phyloP scores from a whole-genome alignment of 2,797 vertebrate species.

The Takifugu ocellatus region DNA sequence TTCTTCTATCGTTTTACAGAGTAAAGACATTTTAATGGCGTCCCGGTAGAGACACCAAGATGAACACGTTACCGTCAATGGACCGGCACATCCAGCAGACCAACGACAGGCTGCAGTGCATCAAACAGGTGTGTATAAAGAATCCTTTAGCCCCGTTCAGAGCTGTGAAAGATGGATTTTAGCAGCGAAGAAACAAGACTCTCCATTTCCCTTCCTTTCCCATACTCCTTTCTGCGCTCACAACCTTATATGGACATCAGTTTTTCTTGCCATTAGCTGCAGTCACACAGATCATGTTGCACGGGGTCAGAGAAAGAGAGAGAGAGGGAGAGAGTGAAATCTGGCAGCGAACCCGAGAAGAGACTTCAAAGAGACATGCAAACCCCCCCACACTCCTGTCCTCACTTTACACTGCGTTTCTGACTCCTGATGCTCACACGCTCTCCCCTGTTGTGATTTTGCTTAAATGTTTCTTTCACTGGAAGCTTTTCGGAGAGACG shows the following conservation, averaged over 20 bases:
- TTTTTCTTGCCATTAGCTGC: conserved; percentile 68
- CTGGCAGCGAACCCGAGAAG: conserved; percentile 46
- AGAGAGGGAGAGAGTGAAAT: conserved; percentile 27
- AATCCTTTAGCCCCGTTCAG: not conserved
- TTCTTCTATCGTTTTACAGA: conserved; percentile 79
- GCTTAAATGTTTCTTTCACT: conserved; percentile 50
- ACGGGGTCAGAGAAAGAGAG: conserved; percentile 47
- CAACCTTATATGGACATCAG: conserved; percentile 71
- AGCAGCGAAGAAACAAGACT: conserved; percentile 17
- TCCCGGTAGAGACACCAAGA: conserved; percentile 97
- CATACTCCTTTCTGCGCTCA: conserved; percentile 30
- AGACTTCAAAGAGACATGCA: conserved; percentile 56
- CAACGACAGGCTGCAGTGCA: conserved; percentile 98
- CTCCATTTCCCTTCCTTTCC: conserved; percentile 25
- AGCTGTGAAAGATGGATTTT: conserved; percentile 1
- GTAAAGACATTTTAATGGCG: conserved; percentile 92
- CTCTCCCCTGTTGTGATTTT: conserved; percentile 55
- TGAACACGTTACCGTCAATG: conserved; percentile 96
- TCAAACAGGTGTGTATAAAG: conserved; percentile 87
- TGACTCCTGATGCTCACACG: conserved; percentile 47
- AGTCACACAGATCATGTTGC: conserved; percentile 73
- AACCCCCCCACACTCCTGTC: conserved; percentile 7
- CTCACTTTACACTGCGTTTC: conserved; percentile 51
- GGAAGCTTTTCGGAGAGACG: conserved; percentile 48
- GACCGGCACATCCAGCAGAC: conserved; percentile 99